Percentiles rank a stretch among this genome's conserved stretches.
phyloP scores from a whole-genome alignment of 2,888 invertebrate species.

The Microctonus hyperodae region DNA sequence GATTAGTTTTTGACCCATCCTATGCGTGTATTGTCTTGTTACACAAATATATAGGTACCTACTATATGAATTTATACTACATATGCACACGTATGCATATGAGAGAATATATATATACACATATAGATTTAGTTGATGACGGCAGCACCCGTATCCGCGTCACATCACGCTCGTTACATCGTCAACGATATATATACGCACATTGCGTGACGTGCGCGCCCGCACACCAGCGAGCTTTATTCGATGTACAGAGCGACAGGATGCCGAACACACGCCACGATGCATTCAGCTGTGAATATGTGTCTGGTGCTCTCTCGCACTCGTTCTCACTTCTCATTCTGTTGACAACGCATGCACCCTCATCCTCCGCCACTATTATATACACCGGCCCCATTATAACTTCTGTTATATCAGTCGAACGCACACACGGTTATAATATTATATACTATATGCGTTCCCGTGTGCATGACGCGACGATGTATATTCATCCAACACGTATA shows the following conservation, averaged over 20 bases:
- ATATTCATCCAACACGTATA: constrained; percentile 20
- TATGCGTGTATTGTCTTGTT: no score
- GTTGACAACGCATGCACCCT: neutral
- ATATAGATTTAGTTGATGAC: constrained; percentile 35
- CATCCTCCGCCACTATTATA: neutral
- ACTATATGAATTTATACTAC: neutral
- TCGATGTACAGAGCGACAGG: constrained; percentile 46
- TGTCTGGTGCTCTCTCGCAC: constrained; percentile 29
- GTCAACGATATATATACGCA: constrained; percentile 45
- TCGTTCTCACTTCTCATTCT: constrained; percentile 29
- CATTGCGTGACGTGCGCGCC: constrained; percentile 48
- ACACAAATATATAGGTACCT: no score
- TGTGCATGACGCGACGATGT: constrained; percentile 10
- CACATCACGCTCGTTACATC: constrained; percentile 46
- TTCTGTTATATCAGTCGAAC: constrained; percentile 25
- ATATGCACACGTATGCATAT: neutral
- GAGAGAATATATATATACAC: neutral
- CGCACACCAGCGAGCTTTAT: neutral
- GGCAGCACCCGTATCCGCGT: constrained; percentile 39
- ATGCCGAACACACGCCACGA: constrained; percentile 48
- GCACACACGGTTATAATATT: constrained; percentile 19
- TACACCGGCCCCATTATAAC: constrained; percentile 18
- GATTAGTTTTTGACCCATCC: neutral
- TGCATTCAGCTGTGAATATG: constrained; percentile 50
- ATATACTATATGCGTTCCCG: no score